These are phyloP conservation scores for Laothoe populi DNA, from an alignment of 2,888 invertebrate genomes.

Conservation along the genomic window DNA sequence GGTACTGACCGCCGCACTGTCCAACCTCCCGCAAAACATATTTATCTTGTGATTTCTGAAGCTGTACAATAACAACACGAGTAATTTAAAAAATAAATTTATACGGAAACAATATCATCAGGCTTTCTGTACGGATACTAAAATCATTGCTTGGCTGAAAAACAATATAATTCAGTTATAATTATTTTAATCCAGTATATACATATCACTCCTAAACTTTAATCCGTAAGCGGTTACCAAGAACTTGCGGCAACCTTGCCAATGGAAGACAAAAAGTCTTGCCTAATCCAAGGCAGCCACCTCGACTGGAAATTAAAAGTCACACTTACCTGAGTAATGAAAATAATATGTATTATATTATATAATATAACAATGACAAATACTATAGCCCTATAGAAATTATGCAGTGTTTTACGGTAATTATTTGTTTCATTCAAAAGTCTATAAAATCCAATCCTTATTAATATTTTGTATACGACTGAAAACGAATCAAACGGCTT, in stretches of 20 bases:
- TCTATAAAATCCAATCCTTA: slow-evolving; percentile 47
- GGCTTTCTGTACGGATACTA: slow-evolving; percentile 40
- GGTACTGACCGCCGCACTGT: slow-evolving; percentile 43
- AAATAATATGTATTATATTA: slow-evolving; percentile 46
- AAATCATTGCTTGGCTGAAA: slow-evolving; percentile 38
- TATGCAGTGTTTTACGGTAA: slow-evolving; percentile 37
- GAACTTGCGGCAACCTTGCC: not conserved
- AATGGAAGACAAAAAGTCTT: too few relatives aligned
- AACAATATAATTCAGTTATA: too few relatives aligned
- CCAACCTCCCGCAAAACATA: too few relatives aligned
- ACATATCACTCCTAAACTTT: too few relatives aligned
- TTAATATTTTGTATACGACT: slow-evolving; percentile 43
- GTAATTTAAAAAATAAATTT: slow-evolving; percentile 44
- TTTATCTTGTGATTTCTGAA: slow-evolving; percentile 45
- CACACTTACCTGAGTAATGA: slow-evolving; percentile 43
- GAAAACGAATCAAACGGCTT: slow-evolving; percentile 51
- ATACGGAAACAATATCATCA: slow-evolving; percentile 46
- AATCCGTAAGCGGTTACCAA: too few relatives aligned
- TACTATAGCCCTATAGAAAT: slow-evolving; percentile 42
- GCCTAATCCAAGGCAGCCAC: not conserved
- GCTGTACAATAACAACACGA: slow-evolving; percentile 40
- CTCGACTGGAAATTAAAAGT: slow-evolving; percentile 9
- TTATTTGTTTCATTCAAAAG: slow-evolving; percentile 42
- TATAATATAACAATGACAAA: slow-evolving; percentile 35
- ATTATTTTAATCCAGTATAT: too few relatives aligned